Evolutionary conservation across 2,888 invertebrate species (phyloP), one percentile per base, ranked within the genome.

Genomic region (Caenorhabditis zanzibari): DNA sequence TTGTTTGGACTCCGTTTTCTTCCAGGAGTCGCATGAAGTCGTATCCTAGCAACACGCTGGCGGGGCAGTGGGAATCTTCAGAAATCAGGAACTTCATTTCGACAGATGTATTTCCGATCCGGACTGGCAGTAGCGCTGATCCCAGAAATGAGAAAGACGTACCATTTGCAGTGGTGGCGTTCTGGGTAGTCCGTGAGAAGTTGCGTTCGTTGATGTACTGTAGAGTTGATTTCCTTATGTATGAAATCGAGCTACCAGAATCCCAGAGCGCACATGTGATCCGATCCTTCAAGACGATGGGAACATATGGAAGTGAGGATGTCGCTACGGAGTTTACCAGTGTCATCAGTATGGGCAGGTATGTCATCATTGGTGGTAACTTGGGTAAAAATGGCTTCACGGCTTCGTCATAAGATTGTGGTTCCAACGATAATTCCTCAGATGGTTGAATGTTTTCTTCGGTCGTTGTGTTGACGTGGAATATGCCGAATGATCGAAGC

Each of bases 1-100:
- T 49, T 12, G 52, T 68, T 19, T 14, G 16, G 22, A 68, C n/a
- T 68, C 68, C 68, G 3, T 68, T 49, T n/a, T 68, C 44, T 19
- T 49, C 52, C 12, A 68, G 49, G 10, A 22, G 32, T 26, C 12
- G n/a, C 56, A 71, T 56, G 56, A 71, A 71, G 41, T 71, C 71
- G 24, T 38, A 56, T n/a, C 71, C 71, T 19, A 68, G 28, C 1
- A 68, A 35, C 19, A 49, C 68, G 19, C 14, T 22, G 7, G 68
- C 49, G 9, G 68, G 68, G 35, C 49, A 68, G n/a, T 68, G 9
- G 1, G 9, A 12, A n/a, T 68, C 68, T 1, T 52, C 44, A 14
- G 49, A 28, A 6, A 68, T 19, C 35, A 68, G 35, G 35, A 68
- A 68, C 14, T 49, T 63, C 63, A 44, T 44, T 22, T 63, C 63